Evolutionary conservation across 53 echinoderm and acorn worm species (phyloP), one percentile per base, ranked within the genome.

Genomic region (Apostichopus leukothele): DNA sequence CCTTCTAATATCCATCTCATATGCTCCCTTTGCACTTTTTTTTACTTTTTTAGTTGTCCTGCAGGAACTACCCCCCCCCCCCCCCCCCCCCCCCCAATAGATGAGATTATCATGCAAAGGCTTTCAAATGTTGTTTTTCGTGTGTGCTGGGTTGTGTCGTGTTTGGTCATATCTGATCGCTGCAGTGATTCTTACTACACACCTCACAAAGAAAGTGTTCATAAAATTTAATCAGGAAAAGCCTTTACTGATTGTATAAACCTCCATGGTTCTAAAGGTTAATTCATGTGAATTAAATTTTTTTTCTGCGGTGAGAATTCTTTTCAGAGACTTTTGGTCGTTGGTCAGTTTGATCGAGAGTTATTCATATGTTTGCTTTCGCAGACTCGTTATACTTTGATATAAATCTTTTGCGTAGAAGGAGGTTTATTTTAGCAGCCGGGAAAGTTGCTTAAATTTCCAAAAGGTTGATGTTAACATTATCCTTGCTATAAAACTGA

Each of bases 171-270:
- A 71, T 71, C 71, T 71, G 20, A 0, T 57, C 57, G 6, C n/a
- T 71, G 18, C 71, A 0, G 71, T 71, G 71, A 71, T 1, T 71
- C 71, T 71, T 71, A 71, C 71, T n/a, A 71, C 71, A n/a, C 71
- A 18, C 18, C 71, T 71, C n/a, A 19, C 39, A 39, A 39, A 39
- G 18, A n/a, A 71, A 71, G 71, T 71, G 18, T 21, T 71, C 71
- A 71, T 71, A 71, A 71, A 71, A 71, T 71, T 71, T 71, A 71
- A 71, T 71, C 71, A 71, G 71, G 21, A 71, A 71, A 71, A 57
- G 16, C 71, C 71, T 71, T 71, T 71, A 71, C 71, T 71, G 71
- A 71, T 71, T 71, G 71, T 71, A 39, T 71, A 71, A 71, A 71
- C 5, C 71, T 71, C 20, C 71, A 16, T 19, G 71, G 71, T 19